A percentile compares a stretch with the other conserved stretches of the same genome.
These are phyloP conservation scores for Seladonia tumulorum DNA, from an alignment of 2,888 invertebrate genomes.

Conservation along the genomic window DNA sequence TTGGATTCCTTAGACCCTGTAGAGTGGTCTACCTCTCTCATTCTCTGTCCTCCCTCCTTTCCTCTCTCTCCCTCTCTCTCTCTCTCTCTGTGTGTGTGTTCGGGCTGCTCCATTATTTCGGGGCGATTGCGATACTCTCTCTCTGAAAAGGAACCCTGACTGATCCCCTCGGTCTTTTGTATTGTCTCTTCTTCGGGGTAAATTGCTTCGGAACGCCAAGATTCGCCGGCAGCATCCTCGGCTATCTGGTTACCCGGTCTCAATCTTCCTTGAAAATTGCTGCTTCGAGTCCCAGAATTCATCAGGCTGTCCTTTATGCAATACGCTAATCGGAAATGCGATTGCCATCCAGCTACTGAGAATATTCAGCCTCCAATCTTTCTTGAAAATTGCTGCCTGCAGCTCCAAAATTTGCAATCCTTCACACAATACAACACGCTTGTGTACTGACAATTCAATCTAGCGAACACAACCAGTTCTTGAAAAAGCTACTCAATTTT, in stretches of 20 bases:
- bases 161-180: constrained; percentile 9
- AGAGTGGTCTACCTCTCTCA: background rate
- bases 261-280: background rate
- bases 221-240: background rate
- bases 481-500: background rate
- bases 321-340: background rate
- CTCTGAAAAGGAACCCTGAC: constrained; percentile 5
- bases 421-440: background rate
- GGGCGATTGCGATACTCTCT: constrained; percentile 14
- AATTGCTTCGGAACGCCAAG: constrained; percentile 2
- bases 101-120: constrained; percentile 21
- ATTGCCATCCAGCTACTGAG: background rate
- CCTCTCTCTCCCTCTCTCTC: background rate
- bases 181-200: constrained; percentile 19
- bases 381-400: background rate
- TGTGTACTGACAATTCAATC: background rate
- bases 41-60: too few species aligned
- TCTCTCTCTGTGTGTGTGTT: background rate
- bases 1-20: background rate
- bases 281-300: background rate
- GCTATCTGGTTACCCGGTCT: background rate
- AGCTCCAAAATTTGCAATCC: background rate
- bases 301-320: background rate
- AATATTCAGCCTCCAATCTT: background rate
- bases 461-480: background rate